Percentiles rank a stretch among this genome's conserved stretches.
phyloP scores from a whole-genome alignment of 2,797 vertebrate genomes.

The Pipistrellus pygmaeus region DNA sequence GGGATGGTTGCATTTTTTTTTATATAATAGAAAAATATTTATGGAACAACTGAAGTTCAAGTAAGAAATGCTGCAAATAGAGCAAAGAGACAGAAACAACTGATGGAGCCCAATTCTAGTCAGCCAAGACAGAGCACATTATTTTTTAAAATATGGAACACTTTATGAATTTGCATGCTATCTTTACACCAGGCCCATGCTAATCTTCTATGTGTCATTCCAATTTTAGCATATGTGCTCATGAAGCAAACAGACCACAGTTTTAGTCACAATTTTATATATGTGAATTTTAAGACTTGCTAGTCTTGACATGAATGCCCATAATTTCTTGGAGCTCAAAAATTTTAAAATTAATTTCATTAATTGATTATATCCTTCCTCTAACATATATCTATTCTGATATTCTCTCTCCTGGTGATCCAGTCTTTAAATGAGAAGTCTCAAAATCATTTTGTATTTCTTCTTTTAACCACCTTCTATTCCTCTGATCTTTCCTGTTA shows the following conservation, averaged over 20 bases:
- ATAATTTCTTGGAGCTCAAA: background rate
- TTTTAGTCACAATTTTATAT: background rate
- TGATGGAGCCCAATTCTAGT: background rate
- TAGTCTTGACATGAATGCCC: background rate
- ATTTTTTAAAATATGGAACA: background rate
- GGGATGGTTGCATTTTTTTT: background rate
- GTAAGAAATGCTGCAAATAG: background rate
- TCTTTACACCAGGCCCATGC: background rate
- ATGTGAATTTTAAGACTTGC: background rate
- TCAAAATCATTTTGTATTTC: background rate
- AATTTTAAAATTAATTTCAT: slow-evolving; percentile 34
- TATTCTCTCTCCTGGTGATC: background rate
- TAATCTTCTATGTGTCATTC: background rate
- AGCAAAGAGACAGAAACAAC: background rate
- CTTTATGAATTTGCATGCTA: background rate
- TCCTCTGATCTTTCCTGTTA: background rate
- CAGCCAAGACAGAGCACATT: background rate
- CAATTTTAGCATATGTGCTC: background rate
- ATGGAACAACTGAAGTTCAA: background rate
- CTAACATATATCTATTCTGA: background rate
- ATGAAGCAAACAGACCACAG: background rate
- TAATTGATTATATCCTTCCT: background rate
- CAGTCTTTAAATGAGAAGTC: background rate
- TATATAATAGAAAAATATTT: background rate
- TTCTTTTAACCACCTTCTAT: background rate